Percentiles rank a stretch among this genome's conserved stretches.
phyloP scores from a whole-genome alignment of 2,888 invertebrate genomes.

The Harmothoe impar region DNA sequence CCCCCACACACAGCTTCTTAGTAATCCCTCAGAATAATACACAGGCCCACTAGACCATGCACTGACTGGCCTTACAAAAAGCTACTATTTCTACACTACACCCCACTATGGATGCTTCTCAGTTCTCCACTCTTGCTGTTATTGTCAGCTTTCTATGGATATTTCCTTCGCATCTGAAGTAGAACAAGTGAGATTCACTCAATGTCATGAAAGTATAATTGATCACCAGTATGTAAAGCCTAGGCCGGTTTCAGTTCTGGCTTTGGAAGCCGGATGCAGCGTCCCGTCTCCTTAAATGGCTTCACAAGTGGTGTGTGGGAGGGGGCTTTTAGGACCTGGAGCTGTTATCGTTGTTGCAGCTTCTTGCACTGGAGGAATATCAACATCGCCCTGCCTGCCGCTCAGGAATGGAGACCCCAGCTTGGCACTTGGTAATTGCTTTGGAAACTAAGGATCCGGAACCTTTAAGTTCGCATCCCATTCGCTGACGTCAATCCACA shows the following conservation, averaged over 20 bases:
- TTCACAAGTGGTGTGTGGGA: neutral
- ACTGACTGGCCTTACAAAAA: too few species aligned
- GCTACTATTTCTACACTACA: too few species aligned
- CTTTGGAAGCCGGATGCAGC: neutral
- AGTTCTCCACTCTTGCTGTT: too few species aligned
- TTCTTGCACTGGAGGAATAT: neutral
- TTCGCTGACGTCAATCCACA: neutral
- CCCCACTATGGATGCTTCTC: too few species aligned
- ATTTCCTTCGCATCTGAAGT: neutral
- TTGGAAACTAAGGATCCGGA: slow-evolving; percentile 4
- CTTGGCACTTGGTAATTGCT: neutral
- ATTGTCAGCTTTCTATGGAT: too few species aligned
- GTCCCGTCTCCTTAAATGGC: neutral
- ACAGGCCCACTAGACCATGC: too few species aligned
- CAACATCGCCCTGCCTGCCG: neutral
- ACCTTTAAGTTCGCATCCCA: neutral
- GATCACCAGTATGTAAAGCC: neutral
- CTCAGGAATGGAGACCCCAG: neutral
- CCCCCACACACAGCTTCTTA: too few species aligned
- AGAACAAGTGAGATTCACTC: slow-evolving; percentile 7
- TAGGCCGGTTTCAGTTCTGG: neutral
- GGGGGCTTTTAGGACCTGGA: slow-evolving; percentile 14
- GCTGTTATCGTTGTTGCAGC: neutral
- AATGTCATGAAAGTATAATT: slow-evolving; percentile 10
- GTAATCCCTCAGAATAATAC: too few species aligned